Conservation (phyloP, 1,140 invertebrate genomes). For the Solen grandis region DNA sequence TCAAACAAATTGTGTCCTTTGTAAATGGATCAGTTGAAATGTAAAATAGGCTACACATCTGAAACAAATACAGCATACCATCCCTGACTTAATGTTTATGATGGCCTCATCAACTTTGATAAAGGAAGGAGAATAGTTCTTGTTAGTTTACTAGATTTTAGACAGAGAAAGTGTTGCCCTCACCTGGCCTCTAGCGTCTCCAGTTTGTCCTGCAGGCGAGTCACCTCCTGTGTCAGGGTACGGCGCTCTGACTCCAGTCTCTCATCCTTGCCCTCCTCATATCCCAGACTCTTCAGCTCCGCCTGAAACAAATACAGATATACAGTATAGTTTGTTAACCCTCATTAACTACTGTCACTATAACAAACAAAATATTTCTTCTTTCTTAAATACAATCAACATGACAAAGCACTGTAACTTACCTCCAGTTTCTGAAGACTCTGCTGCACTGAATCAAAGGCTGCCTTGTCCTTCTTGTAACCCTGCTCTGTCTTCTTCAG, state of each 20-base stretch:
- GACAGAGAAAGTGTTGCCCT: no score
- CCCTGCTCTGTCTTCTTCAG: slow-evolving; percentile 87
- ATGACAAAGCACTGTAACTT: background rate
- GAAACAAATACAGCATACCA: no score
- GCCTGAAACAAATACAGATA: slow-evolving; percentile 77
- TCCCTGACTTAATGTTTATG: no score
- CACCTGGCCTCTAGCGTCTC: slow-evolving; percentile 85
- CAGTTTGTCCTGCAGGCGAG: slow-evolving; percentile 82
- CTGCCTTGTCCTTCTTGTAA: slow-evolving; percentile 85
- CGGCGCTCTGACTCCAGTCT: slow-evolving; percentile 83
- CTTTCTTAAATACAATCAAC: background rate
- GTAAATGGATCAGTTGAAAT: no score
- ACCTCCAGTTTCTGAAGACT: slow-evolving; percentile 83
- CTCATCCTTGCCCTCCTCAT: slow-evolving; percentile 85
- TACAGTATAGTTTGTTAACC: no score
- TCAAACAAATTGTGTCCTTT: no score
- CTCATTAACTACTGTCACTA: no score
- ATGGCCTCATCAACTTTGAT: no score
- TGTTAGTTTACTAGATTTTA: no score
- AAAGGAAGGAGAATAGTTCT: no score
- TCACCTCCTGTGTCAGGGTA: slow-evolving; percentile 83
- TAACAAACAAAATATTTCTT: background rate
- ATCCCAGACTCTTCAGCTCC: slow-evolving; percentile 85
- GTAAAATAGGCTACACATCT: no score
- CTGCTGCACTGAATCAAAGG: slow-evolving; percentile 80